A percentile compares a stretch with the other conserved stretches of the same genome.
Conservation (phyloP, 2,113 vertebrate species). For the Chamaetylas fuelleborni region DNA sequence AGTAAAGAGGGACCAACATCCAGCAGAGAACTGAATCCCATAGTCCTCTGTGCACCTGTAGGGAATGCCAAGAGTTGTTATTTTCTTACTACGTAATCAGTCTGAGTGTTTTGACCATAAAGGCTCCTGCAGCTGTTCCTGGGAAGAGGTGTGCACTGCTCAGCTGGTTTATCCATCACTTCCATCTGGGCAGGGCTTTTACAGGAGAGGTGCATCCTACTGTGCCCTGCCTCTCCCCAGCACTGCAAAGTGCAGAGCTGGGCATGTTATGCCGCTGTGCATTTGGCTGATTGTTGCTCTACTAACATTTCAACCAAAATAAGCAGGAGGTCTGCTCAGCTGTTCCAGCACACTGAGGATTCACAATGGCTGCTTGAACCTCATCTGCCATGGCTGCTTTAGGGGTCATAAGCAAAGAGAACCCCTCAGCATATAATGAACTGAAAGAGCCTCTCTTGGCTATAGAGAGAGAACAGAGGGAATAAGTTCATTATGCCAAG, state of each 20-base stretch:
- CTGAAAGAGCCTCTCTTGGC: neutral
- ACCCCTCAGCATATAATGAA: neutral
- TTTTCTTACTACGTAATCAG: neutral
- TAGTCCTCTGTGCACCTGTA: neutral
- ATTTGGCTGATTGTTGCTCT: neutral
- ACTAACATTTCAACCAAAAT: neutral
- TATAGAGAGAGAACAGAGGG: neutral
- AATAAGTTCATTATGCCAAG: neutral
- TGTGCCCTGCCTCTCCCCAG: neutral
- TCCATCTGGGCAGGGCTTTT: neutral
- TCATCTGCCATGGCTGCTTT: neutral
- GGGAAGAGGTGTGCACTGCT: neutral
- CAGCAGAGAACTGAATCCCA: neutral
- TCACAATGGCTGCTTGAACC: neutral
- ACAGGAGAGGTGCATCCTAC: neutral
- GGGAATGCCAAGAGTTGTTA: neutral
- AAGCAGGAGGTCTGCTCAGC: neutral
- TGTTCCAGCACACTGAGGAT: neutral
- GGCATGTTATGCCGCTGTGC: rapidly evolving
- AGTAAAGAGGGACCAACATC: neutral
- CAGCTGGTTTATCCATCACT: neutral
- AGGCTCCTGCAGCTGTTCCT: neutral
- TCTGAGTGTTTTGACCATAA: neutral
- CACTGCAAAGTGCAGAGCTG: neutral
- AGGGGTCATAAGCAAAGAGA: neutral